Evolutionary conservation across 2,113 vertebrate genomes (phyloP).

Genomic region (Barnardius zonarius): DNA sequence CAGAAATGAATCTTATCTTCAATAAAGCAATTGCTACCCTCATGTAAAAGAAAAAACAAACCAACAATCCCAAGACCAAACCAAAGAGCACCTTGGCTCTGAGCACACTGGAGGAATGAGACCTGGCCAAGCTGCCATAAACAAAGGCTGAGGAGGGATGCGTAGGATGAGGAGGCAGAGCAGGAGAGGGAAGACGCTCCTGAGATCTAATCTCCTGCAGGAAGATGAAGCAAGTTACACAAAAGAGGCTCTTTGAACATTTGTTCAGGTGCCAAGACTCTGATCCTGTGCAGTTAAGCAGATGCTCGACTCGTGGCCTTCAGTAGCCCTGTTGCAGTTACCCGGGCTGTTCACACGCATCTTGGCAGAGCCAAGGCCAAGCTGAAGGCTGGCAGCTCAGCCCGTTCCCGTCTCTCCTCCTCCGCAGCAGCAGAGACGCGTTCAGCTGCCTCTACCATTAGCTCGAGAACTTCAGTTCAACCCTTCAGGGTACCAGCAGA

Average conservation of each 20-base stretch:
- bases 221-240: neutral
- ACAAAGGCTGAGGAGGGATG: neutral
- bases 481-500: neutral
- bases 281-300: neutral
- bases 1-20: neutral
- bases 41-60: neutral
- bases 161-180: neutral
- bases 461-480: accelerated
- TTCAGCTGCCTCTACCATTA: neutral
- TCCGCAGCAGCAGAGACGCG: neutral
- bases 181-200: neutral
- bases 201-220: neutral
- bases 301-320: neutral
- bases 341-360: neutral
- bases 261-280: neutral
- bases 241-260: neutral
- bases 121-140: neutral
- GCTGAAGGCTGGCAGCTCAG: neutral
- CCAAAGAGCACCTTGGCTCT: neutral
- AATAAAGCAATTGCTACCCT: neutral
- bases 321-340: neutral
- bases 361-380: neutral
- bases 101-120: neutral
- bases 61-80: neutral
- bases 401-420: no score